Conservation (phyloP, 2,888 invertebrate species). For the Autographa pulchrina region DNA sequence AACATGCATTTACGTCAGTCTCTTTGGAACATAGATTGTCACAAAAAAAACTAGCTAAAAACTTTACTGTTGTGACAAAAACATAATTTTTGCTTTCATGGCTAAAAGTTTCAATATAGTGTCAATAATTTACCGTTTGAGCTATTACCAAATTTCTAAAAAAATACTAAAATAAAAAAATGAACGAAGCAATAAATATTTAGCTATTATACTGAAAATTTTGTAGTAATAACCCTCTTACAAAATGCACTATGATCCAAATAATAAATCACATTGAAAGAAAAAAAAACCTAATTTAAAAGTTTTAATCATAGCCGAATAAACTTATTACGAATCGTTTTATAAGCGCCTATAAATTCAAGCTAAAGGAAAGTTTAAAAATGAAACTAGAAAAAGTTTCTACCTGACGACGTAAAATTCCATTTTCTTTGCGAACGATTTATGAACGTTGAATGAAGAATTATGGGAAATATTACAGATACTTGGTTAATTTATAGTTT, state of each 20-base stretch:
- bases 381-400: constrained; percentile 37
- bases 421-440: constrained; percentile 18
- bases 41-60: no score
- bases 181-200: no score
- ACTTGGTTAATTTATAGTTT: constrained; percentile 15
- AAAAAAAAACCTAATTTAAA: not conserved
- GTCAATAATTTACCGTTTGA: no score
- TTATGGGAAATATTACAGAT: constrained; percentile 7
- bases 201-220: no score
- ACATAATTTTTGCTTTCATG: no score
- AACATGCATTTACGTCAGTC: not conserved
- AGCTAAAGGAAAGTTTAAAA: constrained; percentile 14
- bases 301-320: constrained; percentile 5
- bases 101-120: no score
- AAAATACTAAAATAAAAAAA: no score
- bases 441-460: constrained; percentile 17
- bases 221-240: not conserved
- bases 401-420: not conserved
- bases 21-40: no score
- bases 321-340: constrained; percentile 12
- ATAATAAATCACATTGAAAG: not conserved
- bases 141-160: no score
- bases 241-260: not conserved
- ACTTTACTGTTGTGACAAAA: no score
- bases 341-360: constrained; percentile 25